These are phyloP conservation scores for Motacilla alba DNA, from an alignment of 2,113 vertebrate species.

Conservation along the genomic window DNA sequence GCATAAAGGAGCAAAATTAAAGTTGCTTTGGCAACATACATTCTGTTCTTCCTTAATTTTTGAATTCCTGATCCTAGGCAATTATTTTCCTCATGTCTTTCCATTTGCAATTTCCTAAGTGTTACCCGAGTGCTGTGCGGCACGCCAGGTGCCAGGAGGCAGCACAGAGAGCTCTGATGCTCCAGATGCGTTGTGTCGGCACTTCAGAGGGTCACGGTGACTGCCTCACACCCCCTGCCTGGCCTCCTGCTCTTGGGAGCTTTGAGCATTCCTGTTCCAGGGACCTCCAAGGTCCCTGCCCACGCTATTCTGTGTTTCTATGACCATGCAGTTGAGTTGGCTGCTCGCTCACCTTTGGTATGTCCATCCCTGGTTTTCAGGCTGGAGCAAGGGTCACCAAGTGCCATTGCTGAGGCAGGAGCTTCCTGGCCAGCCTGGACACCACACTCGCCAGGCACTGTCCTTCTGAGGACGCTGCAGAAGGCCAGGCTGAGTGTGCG, in stretches of 20 bases:
- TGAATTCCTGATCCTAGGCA: neutral
- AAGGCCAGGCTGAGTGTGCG: accelerated
- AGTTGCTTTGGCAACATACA: conserved; percentile 32
- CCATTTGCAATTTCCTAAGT: neutral
- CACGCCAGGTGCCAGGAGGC: accelerated
- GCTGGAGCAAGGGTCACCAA: neutral
- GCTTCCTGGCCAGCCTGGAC: neutral
- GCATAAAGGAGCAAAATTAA: conserved; percentile 14
- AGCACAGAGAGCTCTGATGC: neutral
- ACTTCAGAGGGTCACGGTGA: accelerated
- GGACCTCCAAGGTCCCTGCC: neutral
- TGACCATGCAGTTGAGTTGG: neutral
- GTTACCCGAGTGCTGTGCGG: neutral
- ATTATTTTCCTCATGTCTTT: neutral
- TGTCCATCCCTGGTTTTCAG: neutral
- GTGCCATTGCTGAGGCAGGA: neutral
- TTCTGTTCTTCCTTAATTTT: conserved; percentile 8
- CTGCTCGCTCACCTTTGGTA: accelerated
- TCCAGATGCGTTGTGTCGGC: accelerated
- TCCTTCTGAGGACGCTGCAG: neutral
- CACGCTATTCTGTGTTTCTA: accelerated
- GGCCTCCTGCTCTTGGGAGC: neutral
- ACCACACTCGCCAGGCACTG: accelerated
- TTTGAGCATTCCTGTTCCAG: neutral
- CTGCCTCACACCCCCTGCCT: neutral